Conservation (phyloP, 2,113 vertebrate genomes). For the Dipodomys ordii region DNA sequence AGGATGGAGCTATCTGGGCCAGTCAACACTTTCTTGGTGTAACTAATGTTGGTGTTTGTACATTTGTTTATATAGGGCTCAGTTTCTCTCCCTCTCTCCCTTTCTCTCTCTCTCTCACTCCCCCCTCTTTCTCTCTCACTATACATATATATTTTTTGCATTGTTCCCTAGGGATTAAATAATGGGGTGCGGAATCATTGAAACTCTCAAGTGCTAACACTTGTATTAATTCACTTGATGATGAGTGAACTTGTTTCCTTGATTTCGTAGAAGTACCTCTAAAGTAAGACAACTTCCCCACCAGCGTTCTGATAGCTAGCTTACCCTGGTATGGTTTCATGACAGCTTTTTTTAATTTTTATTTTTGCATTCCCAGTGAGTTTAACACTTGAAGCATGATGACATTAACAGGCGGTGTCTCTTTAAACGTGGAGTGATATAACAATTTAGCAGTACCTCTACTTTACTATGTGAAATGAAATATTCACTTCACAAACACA, state of each 20-base stretch:
- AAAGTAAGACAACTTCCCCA: conserved; percentile 64
- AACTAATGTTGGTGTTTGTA: conserved; percentile 51
- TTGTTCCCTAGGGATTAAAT: conserved; percentile 29
- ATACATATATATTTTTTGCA: no score
- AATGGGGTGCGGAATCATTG: conserved; percentile 47
- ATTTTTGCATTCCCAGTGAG: conserved; percentile 54
- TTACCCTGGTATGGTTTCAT: neutral
- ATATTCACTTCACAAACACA: conserved; percentile 63
- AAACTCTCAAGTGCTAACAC: conserved; percentile 45
- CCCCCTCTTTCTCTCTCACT: no score
- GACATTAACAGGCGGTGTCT: conserved; percentile 64
- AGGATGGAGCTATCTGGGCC: conserved; percentile 21
- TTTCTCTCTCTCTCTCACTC: no score
- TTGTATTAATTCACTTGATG: conserved; percentile 64
- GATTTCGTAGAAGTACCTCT: conserved; percentile 60
- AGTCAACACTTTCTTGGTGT: neutral
- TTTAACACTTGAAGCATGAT: conserved; percentile 58
- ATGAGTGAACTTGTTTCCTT: conserved; percentile 61
- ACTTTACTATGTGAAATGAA: conserved; percentile 54
- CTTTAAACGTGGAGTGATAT: conserved; percentile 66
- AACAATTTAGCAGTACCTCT: conserved; percentile 46
- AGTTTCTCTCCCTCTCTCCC: neutral
- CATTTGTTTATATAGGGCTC: neutral
- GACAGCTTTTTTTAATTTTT: neutral
- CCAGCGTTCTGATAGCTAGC: conserved; percentile 37